Conservation (phyloP, 2,113 vertebrate genomes). For the Sceloporus undulatus region DNA sequence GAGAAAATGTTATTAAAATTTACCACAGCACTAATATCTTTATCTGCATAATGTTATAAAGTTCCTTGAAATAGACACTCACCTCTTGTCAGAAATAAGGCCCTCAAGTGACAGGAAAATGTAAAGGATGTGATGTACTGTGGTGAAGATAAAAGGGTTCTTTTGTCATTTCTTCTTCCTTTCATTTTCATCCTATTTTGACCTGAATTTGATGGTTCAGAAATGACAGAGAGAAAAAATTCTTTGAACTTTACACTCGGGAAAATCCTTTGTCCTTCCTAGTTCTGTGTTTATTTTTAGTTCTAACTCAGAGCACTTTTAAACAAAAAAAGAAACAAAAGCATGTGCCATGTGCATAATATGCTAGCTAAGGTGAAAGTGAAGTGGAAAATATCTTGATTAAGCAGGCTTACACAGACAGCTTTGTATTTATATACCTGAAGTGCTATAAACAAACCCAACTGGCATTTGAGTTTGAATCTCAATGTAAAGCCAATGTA, state of each 20-base stretch:
- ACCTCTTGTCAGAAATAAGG: not conserved
- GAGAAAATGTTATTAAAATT: not conserved
- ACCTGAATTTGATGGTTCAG: not conserved
- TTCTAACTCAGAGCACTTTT: constrained; percentile 44
- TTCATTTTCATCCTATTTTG: not conserved
- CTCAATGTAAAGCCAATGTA: no score
- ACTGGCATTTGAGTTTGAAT: not conserved
- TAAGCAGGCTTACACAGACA: not conserved
- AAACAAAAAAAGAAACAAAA: constrained; percentile 62
- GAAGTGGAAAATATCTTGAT: constrained; percentile 15
- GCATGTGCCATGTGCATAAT: constrained; percentile 20
- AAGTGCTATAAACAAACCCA: not conserved
- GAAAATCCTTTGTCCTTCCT: not conserved
- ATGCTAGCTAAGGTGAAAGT: constrained; percentile 43
- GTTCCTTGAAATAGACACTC: not conserved
- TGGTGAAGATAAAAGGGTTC: not conserved
- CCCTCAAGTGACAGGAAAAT: not conserved
- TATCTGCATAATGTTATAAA: not conserved
- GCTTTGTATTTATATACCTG: not conserved
- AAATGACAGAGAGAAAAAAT: not conserved
- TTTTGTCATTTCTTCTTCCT: not conserved
- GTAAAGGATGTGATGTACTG: not conserved
- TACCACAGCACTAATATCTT: not conserved
- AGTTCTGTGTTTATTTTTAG: not conserved
- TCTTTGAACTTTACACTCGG: not conserved